phyloP scores from a whole-genome alignment of 2,888 invertebrate genomes.

The Protula sp. region DNA sequence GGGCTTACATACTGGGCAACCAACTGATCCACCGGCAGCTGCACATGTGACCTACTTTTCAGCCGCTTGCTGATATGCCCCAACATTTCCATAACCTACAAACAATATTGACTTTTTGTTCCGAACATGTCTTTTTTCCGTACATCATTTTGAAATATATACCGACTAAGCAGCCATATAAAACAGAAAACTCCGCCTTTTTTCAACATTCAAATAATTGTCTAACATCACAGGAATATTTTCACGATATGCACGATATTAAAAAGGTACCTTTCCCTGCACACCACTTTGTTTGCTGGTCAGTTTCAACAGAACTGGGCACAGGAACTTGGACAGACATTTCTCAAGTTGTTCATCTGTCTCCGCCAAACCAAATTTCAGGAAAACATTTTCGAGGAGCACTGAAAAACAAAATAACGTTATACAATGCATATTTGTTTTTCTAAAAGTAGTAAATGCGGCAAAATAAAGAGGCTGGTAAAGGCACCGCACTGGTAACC shows the following conservation, averaged over 20 bases:
- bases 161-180: too few relatives aligned
- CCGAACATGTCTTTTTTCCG: too few relatives aligned
- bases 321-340: slow-evolving; percentile 74
- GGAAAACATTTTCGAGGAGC: slow-evolving; percentile 80
- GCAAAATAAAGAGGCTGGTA: too few relatives aligned
- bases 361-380: slow-evolving; percentile 81
- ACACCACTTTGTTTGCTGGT: slow-evolving; percentile 82
- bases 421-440: too few relatives aligned
- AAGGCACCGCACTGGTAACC: too few relatives aligned
- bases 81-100: slow-evolving; percentile 82
- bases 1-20: slow-evolving; percentile 75
- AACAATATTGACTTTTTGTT: slow-evolving; percentile 1
- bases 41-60: slow-evolving; percentile 76
- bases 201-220: too few relatives aligned
- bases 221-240: too few relatives aligned
- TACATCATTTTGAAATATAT: too few relatives aligned
- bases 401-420: slow-evolving; percentile 36
- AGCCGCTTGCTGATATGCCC: slow-evolving; percentile 86
- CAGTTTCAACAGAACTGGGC: slow-evolving; percentile 84
- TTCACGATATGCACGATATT: too few relatives aligned
- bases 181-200: too few relatives aligned
- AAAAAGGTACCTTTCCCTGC: slow-evolving; percentile 63
- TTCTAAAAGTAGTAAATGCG: too few relatives aligned
- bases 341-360: slow-evolving; percentile 82
- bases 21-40: slow-evolving; percentile 78